Percentiles rank a stretch among this genome's conserved stretches.
Evolutionary conservation across 1,140 invertebrate genomes (phyloP).

Genomic region (Ephestia elutella): DNA sequence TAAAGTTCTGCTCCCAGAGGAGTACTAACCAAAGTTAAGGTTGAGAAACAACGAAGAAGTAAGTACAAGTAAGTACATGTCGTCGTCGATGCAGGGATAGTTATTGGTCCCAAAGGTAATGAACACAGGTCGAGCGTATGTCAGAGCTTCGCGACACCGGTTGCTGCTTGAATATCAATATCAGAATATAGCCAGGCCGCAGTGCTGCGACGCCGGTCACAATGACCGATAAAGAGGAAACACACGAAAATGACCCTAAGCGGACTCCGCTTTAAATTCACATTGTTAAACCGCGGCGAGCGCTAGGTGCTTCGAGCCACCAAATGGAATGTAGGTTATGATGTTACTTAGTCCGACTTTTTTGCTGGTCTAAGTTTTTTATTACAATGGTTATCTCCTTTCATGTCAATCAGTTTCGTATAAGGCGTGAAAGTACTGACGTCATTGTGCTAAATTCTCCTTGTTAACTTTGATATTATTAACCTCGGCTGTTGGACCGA

Average conservation of each 20-base stretch:
- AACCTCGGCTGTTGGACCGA: constrained; percentile 31
- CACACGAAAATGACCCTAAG: constrained; percentile 63
- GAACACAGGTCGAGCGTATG: constrained; percentile 43
- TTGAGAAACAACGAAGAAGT: constrained; percentile 23
- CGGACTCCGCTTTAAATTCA: constrained; percentile 63
- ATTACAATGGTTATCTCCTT: constrained; percentile 67
- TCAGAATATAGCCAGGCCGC: constrained; percentile 50
- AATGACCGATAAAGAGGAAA: constrained; percentile 67
- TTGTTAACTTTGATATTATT: constrained; percentile 43
- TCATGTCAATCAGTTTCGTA: constrained; percentile 62
- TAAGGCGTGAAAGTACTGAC: constrained; percentile 69
- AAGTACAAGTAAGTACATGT: too few species aligned
- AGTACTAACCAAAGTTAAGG: not conserved
- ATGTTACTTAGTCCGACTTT: constrained; percentile 67
- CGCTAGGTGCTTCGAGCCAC: constrained; percentile 41
- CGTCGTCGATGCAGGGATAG: constrained; percentile 23
- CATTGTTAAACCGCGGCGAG: constrained; percentile 41
- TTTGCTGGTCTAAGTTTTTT: constrained; percentile 62
- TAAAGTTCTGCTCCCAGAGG: not conserved
- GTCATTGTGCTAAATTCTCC: constrained; percentile 55
- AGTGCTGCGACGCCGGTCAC: constrained; percentile 48
- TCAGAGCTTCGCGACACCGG: constrained; percentile 46
- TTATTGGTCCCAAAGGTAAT: constrained; percentile 47
- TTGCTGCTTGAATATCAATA: constrained; percentile 68
- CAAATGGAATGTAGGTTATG: constrained; percentile 70